Conservation (phyloP, 2,888 invertebrate species). For the Drosophila robusta region DNA sequence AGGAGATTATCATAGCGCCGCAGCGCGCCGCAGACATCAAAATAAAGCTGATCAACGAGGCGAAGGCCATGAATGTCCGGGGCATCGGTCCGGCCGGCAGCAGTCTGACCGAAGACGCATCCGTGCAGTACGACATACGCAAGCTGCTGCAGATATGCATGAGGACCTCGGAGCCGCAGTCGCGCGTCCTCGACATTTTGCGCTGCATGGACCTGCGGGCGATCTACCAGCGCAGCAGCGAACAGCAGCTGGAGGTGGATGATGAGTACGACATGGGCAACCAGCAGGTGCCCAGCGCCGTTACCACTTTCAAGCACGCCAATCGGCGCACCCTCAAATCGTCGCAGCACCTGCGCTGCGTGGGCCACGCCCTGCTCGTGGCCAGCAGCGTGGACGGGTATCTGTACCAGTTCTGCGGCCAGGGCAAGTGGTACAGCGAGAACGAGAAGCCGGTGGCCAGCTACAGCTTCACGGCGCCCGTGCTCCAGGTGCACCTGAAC, state of each 20-base stretch:
- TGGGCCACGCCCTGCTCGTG: conserved; percentile 85
- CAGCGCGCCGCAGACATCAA: conserved; percentile 83
- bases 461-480: conserved; percentile 90
- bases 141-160: conserved; percentile 83
- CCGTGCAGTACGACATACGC: conserved; percentile 83
- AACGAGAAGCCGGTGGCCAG: conserved; percentile 87
- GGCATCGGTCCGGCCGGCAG: conserved; percentile 69
- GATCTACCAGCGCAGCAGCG: conserved; percentile 81
- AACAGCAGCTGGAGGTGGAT: conserved; percentile 64
- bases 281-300: conserved; percentile 80
- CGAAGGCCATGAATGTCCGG: conserved; percentile 84
- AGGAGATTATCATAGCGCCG: conserved; percentile 89
- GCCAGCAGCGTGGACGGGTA: conserved; percentile 89
- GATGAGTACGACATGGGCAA: conserved; percentile 83
- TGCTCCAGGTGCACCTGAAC: conserved; percentile 89
- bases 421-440: conserved; percentile 85
- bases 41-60: conserved; percentile 84
- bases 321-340: conserved; percentile 86
- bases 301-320: conserved; percentile 74
- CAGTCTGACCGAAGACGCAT: conserved; percentile 68
- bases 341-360: conserved; percentile 86
- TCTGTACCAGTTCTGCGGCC: conserved; percentile 89
- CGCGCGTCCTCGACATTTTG: conserved; percentile 82
- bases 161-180: conserved; percentile 81
- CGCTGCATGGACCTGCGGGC: conserved; percentile 84